Evolutionary conservation across 1,140 invertebrate genomes (phyloP).

Genomic region (Ostrea denselamellosa): DNA sequence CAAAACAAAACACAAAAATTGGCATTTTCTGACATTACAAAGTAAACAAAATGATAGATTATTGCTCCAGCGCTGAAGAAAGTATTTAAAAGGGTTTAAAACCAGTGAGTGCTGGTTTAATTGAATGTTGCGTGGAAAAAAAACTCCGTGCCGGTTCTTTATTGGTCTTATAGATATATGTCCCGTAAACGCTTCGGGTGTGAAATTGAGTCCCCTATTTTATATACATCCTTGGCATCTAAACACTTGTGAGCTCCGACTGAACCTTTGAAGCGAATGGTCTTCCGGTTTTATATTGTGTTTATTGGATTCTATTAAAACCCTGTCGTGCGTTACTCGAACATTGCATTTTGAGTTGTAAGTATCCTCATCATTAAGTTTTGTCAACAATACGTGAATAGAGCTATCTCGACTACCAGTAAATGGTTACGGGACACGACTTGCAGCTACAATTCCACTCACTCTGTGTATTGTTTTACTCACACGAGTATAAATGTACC

Average conservation of each 20-base stretch:
- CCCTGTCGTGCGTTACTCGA: background rate
- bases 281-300: background rate
- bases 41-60: slow-evolving; percentile 26
- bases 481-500: background rate
- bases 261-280: background rate
- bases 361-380: background rate
- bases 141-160: background rate
- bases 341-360: background rate
- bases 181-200: background rate
- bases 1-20: background rate
- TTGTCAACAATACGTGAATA: background rate
- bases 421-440: background rate
- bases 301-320: background rate
- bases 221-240: background rate
- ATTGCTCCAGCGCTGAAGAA: slow-evolving; percentile 8
- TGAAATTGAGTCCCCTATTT: background rate
- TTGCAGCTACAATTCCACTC: background rate
- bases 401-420: background rate
- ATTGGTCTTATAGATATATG: background rate
- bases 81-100: slow-evolving; percentile 22
- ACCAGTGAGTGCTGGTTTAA: slow-evolving; percentile 17
- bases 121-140: background rate
- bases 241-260: background rate
- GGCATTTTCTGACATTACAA: background rate
- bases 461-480: background rate